Evolutionary conservation across 2,888 invertebrate species (phyloP), one percentile per base, ranked within the genome.

Genomic region (Halocaridina rubra): DNA sequence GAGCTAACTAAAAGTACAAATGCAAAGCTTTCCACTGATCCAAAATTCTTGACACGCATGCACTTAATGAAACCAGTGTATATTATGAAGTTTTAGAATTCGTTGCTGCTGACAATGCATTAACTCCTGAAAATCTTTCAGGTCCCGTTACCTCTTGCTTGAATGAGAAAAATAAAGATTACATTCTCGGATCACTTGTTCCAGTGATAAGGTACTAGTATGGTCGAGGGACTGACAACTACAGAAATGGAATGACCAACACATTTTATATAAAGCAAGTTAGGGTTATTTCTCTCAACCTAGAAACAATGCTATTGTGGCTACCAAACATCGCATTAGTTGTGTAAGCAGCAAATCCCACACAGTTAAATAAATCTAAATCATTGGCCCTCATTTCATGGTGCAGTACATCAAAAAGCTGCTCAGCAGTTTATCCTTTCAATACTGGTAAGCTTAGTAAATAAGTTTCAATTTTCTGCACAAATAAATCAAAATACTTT

Each of bases 111-210:
- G 77, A 64, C 10, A 13, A 8, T 77, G 33, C 77, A 77, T 32
- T 32, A 77, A 77, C 5, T 77, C 77, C 57, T 76, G 76, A 33
- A 76, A 76, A 13, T 76, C 76, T 57, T 57, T 57, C 3, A 76
- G 29, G 76, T 76, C 76, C n/a, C 22, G 10, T 10, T 57, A 10
- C 22, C 76, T 76, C 76, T 76, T 76, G 19, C 57, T 76, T 30
- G 76, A 76, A 29, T 76, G 76, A 76, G 3, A 27, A 29, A 76
- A 76, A 57, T 76, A 76, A 16, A 57, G 29, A 29, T 76, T 29
- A 76, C 57, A 76, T 57, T 76, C 76, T 57, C 76, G 5, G 10
- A 76, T 22, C 16, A 76, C 7, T 57, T 76, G 53, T 76, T 76
- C 76, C 8, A 76, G 57, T 24, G 76, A 22, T 57, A 57, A 24